Percentiles rank a stretch among this genome's conserved stretches.
Conservation (phyloP, 2,888 invertebrate species). For the Nowickia ferox region DNA sequence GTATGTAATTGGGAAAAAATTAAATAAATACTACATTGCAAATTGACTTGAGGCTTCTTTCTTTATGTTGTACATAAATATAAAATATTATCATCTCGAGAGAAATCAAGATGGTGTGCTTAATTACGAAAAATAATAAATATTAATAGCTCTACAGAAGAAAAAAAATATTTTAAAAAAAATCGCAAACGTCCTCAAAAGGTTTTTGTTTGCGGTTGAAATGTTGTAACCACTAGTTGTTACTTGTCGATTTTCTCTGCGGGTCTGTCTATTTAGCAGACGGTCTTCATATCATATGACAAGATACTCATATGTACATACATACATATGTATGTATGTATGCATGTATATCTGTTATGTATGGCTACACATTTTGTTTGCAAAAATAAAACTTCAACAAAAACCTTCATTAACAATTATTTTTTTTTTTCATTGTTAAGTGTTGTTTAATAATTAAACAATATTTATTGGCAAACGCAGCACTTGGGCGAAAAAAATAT, state of each 20-base stretch:
- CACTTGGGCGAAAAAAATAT: neutral
- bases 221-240: slow-evolving; percentile 42
- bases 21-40: slow-evolving; percentile 10
- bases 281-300: slow-evolving; percentile 21
- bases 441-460: slow-evolving; percentile 28
- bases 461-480: slow-evolving; percentile 20
- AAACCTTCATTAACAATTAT: slow-evolving; percentile 49
- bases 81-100: slow-evolving; percentile 13
- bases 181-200: slow-evolving; percentile 39
- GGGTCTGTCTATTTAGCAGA: slow-evolving; percentile 26
- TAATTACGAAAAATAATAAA: slow-evolving; percentile 1
- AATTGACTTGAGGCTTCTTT: neutral
- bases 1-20: neutral
- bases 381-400: slow-evolving; percentile 23
- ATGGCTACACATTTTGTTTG: neutral
- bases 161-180: slow-evolving; percentile 1
- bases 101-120: slow-evolving; percentile 31
- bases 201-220: slow-evolving; percentile 54
- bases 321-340: no score
- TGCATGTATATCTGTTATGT: neutral
- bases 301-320: neutral
- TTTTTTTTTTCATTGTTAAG: slow-evolving; percentile 51
- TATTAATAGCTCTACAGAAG: neutral
- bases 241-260: slow-evolving; percentile 45
- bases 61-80: neutral